Conservation (phyloP, 2,797 vertebrate genomes). For the Scyliorhinus canicula region DNA sequence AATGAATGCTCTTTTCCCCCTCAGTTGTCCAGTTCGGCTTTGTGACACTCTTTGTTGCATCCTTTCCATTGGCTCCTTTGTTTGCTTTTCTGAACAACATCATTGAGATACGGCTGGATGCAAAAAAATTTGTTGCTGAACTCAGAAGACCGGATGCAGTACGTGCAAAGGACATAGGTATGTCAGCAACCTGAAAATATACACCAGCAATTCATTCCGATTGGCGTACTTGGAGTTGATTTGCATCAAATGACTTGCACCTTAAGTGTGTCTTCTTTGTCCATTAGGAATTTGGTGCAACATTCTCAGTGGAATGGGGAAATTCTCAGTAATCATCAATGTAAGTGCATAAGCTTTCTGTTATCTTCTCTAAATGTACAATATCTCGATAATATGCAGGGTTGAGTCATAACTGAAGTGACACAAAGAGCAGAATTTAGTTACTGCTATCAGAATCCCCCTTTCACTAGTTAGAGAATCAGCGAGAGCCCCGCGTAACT, state of each 20-base stretch:
- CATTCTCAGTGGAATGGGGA: constrained; percentile 90
- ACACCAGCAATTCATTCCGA: neutral
- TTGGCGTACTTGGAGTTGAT: neutral
- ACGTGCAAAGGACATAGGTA: constrained; percentile 91
- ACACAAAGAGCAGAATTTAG: neutral
- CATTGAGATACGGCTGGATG: constrained; percentile 91
- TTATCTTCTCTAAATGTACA: neutral
- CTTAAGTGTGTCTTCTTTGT: constrained; percentile 40
- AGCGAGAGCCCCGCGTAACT: too few species aligned
- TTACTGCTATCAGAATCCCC: too few species aligned
- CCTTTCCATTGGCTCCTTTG: constrained; percentile 86
- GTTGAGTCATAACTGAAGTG: neutral
- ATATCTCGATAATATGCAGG: neutral
- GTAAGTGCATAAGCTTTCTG: constrained; percentile 65
- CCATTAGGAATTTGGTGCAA: constrained; percentile 88
- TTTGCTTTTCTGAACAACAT: constrained; percentile 93
- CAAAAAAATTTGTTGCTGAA: constrained; percentile 87
- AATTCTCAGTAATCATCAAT: constrained; percentile 97
- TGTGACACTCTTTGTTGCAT: constrained; percentile 91
- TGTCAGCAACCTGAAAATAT: constrained; percentile 16
- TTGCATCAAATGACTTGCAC: neutral
- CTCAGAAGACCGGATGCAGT: constrained; percentile 81
- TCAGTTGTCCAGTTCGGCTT: constrained; percentile 97
- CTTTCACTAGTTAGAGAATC: too few species aligned
- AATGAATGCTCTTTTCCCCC: neutral